Base-by-base conservation (phyloP, 1,140 invertebrate genomes). In the Lethocerus indicus region DNA sequence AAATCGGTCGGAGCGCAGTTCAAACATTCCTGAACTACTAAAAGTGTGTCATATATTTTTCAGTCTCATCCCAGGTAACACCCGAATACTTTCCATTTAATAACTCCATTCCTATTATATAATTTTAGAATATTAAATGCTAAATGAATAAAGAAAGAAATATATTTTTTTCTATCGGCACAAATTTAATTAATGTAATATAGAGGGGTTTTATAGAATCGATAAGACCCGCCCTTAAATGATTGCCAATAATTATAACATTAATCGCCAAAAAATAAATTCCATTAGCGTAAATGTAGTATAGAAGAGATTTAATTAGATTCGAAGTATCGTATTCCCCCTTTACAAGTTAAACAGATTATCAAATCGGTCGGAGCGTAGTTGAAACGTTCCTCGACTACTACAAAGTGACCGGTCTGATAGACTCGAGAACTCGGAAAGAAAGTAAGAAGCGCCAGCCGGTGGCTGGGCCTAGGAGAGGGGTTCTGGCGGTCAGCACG, bases 21-120 rank as follows among this genome's bases (percentile, higher is more conserved):
- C 68, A 81, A 23, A 79, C 83, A 12, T 74, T 86, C 56, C 61
- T 86, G 32, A 83, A 89, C 60, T 87, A 87, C 63, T 88, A 88
- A 64, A 75, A 77, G n/a, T n/a, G n/a, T n/a, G n/a, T n/a, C n/a
- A n/a, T n/a, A n/a, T n/a, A n/a, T n/a, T n/a, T n/a, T n/a, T n/a
- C n/a, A n/a, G n/a, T n/a, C n/a, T n/a, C n/a, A n/a, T n/a, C n/a
- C n/a, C n/a, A n/a, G n/a, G n/a, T n/a, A n/a, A n/a, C n/a, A n/a
- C n/a, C n/a, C n/a, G n/a, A n/a, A n/a, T n/a, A n/a, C n/a, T n/a
- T n/a, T n/a, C n/a, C n/a, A n/a, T n/a, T n/a, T n/a, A n/a, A n/a
- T n/a, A n/a, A n/a, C n/a, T n/a, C n/a, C n/a, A n/a, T n/a, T n/a
- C n/a, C n/a, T n/a, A n/a, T n/a, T n/a, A n/a, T n/a, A n/a, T n/a